Conservation (phyloP, 1,140 invertebrate genomes). For the Alviniconcha marisindica region DNA sequence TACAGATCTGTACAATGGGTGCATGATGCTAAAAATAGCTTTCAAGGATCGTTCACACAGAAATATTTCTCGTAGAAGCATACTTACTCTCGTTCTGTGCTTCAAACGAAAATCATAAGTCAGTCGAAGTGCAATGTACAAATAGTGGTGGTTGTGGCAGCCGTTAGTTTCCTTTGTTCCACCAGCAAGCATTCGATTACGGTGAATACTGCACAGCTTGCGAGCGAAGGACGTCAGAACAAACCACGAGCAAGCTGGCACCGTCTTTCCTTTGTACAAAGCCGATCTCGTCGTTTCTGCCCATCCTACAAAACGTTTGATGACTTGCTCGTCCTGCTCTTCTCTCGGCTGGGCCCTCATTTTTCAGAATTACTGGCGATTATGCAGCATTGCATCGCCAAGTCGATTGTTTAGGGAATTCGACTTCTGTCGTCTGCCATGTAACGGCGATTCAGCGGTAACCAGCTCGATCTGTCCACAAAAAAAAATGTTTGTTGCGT, state of each 20-base stretch:
- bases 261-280: neutral
- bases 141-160: constrained; percentile 38
- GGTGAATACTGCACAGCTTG: constrained; percentile 5
- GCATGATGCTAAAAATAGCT: constrained; percentile 59
- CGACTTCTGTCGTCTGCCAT: constrained; percentile 14
- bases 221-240: neutral
- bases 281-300: neutral
- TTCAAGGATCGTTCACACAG: constrained; percentile 54
- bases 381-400: neutral
- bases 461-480: neutral
- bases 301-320: neutral
- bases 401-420: neutral
- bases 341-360: neutral
- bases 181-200: neutral
- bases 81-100: constrained; percentile 35
- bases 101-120: constrained; percentile 44
- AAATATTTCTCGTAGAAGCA: constrained; percentile 52
- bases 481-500: neutral
- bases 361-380: neutral
- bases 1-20: constrained; percentile 34
- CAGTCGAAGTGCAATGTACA: constrained; percentile 49
- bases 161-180: neutral
- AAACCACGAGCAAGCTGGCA: neutral
- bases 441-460: neutral
- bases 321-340: neutral